phyloP scores from a whole-genome alignment of 2,888 invertebrate species.

The Chrysomela aeneicollis region DNA sequence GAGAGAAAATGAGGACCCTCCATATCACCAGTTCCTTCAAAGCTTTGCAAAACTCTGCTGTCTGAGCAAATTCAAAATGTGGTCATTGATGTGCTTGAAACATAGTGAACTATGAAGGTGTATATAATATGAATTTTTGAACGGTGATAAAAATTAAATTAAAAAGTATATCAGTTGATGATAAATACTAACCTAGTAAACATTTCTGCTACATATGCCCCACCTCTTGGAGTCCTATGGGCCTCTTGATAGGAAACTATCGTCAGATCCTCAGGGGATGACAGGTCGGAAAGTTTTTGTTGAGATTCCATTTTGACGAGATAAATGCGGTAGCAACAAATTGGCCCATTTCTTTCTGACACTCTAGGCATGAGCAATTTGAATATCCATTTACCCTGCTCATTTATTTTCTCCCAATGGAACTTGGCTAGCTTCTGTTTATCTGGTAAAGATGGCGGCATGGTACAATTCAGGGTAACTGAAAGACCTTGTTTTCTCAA shows the following conservation, averaged over 20 bases:
- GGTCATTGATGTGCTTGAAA: too few relatives aligned
- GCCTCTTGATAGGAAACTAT: constrained; percentile 78
- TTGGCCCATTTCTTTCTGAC: constrained; percentile 85
- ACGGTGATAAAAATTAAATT: too few relatives aligned
- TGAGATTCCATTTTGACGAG: constrained; percentile 74
- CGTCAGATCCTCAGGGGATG: constrained; percentile 73
- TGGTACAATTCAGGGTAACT: constrained; percentile 70
- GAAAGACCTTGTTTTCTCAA: constrained; percentile 77
- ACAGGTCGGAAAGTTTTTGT: constrained; percentile 71
- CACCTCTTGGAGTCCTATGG: constrained; percentile 72
- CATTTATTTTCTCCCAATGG: constrained; percentile 70
- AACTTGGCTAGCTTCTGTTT: constrained; percentile 67
- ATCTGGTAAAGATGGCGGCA: constrained; percentile 77
- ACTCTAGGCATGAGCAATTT: constrained; percentile 79
- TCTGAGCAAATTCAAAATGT: too few relatives aligned
- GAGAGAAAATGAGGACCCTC: too few relatives aligned
- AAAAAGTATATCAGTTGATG: too few relatives aligned
- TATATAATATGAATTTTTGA: too few relatives aligned
- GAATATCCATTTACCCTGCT: constrained; percentile 74
- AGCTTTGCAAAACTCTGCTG: too few relatives aligned
- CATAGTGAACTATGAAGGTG: too few relatives aligned
- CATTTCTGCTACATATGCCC: constrained; percentile 87
- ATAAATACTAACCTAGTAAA: constrained; percentile 71
- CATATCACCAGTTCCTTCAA: too few relatives aligned
- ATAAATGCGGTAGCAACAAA: constrained; percentile 86